phyloP scores from a whole-genome alignment of 2,888 invertebrate genomes.

The Thumatha senex region DNA sequence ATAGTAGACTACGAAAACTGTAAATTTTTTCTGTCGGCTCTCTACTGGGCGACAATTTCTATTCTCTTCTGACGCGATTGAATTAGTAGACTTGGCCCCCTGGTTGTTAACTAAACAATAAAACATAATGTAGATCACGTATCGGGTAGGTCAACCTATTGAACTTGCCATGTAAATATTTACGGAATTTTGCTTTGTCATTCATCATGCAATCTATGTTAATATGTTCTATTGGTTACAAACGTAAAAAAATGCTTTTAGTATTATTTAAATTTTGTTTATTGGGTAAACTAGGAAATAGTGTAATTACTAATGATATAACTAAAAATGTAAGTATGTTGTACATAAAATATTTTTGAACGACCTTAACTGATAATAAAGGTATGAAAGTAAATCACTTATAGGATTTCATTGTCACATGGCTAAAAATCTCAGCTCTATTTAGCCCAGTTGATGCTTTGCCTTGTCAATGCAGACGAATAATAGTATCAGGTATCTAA shows the following conservation, averaged over 20 bases:
- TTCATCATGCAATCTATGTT: constrained; percentile 16
- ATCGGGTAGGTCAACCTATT: constrained; percentile 27
- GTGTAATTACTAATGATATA: background rate
- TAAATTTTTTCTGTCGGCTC: too few species aligned
- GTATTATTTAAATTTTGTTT: constrained; percentile 37
- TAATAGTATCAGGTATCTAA: too few species aligned
- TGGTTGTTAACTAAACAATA: too few species aligned
- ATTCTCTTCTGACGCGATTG: too few species aligned
- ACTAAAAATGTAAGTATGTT: constrained; percentile 3
- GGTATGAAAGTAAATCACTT: constrained; percentile 27
- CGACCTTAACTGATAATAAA: constrained; percentile 10
- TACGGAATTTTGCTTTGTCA: constrained; percentile 32
- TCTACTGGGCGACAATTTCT: too few species aligned
- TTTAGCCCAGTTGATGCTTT: too few species aligned
- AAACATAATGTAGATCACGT: constrained; percentile 14
- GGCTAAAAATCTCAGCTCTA: too few species aligned
- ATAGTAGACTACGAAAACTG: too few species aligned
- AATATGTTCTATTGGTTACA: constrained; percentile 25
- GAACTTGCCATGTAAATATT: constrained; percentile 34
- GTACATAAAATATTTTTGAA: constrained; percentile 28
- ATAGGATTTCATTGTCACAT: constrained; percentile 3
- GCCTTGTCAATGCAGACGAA: too few species aligned
- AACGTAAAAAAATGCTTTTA: constrained; percentile 31
- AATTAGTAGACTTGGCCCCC: too few species aligned
- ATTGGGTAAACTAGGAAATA: too few species aligned